Evolutionary conservation across 2,113 vertebrate species (phyloP), one percentile per base, ranked within the genome.

Genomic region (Carettochelys insculpta): DNA sequence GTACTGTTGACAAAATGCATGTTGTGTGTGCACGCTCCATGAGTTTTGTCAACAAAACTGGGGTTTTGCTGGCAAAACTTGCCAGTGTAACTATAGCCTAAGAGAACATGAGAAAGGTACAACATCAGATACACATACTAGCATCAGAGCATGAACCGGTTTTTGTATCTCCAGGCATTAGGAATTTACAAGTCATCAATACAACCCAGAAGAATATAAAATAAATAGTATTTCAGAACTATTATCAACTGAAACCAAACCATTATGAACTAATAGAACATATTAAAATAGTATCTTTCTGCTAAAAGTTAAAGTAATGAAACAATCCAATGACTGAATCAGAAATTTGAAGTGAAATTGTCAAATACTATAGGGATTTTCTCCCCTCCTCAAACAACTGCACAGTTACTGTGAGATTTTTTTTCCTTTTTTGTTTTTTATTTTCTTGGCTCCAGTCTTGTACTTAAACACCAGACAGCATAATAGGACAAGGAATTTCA

Each of bases 301-400:
- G 45, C 1, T 4, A 93, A 83, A 84, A 41, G 34, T 51, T 27
- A 38, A 65, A 65, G 61, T n/a, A 88, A 88, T 90, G 77, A 82
- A 94, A 81, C 9, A 82, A 79, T 6, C 16, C 94, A 43, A 77
- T 75, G 92, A 52, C 93, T 84, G 82, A 8, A 83, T 43, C 58
- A 91, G 17, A 48, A 1, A 73, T 29, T 5, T 91, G 38, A 50
- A 86, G 85, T 4, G 1, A 87, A 92, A 53, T 58, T 87, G 51
- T 83, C n/a, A 76, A 90, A 90, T 92, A 61, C 54, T 81, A 84
- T 13, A 34, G n/a, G 54, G 78, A 90, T 87, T 87, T 31, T 50
- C 83, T 61, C 68, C 82, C 47, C 76, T 83, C 83, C 87, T 22
- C 29, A 92, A 65, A 61, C 24, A 89, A 31, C 75, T 73, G 50